A percentile compares a stretch with the other conserved stretches of the same genome.
Evolutionary conservation across 1,140 invertebrate genomes (phyloP).

Genomic region (Brachionus rotundiformis): DNA sequence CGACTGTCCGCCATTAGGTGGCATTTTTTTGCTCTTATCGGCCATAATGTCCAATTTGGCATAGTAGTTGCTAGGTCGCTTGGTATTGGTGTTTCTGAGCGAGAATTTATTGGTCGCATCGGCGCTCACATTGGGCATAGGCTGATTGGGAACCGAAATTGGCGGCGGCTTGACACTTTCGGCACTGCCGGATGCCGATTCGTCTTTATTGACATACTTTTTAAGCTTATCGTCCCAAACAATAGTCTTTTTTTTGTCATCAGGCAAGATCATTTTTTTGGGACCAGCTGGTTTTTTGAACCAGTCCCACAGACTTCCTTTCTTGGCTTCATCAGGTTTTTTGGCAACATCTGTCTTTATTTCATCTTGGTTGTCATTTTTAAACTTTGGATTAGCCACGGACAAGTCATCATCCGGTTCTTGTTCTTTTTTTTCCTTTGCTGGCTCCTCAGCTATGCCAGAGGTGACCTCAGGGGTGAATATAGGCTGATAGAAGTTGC

Average conservation of each 20-base stretch:
- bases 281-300: constrained; percentile 14
- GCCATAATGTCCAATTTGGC: constrained; percentile 45
- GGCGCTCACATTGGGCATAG: not conserved
- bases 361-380: not conserved
- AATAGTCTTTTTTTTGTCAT: constrained; percentile 48
- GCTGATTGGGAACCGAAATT: not conserved
- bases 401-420: not conserved
- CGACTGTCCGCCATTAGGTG: not conserved
- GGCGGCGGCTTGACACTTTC: constrained; percentile 28
- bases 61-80: constrained; percentile 38
- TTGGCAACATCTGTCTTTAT: not conserved
- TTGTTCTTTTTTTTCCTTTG: not conserved
- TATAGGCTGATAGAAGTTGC: not conserved
- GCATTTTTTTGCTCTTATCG: constrained; percentile 31
- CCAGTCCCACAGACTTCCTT: constrained; percentile 1
- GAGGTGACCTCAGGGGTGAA: not conserved
- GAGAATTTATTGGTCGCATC: constrained; percentile 33
- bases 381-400: not conserved
- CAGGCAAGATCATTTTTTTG: constrained; percentile 47
- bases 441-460: not conserved
- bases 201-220: constrained; percentile 45
- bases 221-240: constrained; percentile 50
- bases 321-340: not conserved
- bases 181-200: not conserved
- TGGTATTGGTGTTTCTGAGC: constrained; percentile 7